phyloP scores from a whole-genome alignment of 1,140 invertebrate genomes.

The Calosoma granatense region DNA sequence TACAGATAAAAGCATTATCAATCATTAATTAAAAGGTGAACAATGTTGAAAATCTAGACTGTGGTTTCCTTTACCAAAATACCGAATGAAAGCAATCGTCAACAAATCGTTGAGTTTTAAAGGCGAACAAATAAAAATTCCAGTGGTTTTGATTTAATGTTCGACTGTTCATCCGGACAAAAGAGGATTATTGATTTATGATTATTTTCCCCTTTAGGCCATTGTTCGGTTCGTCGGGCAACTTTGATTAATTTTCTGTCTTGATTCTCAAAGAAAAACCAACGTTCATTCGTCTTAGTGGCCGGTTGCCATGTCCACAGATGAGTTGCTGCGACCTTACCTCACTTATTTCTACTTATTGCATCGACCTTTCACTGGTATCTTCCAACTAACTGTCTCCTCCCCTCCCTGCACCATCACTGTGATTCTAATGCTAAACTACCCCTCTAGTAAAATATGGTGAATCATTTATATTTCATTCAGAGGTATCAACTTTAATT shows the following conservation, averaged over 20 bases:
- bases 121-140: not conserved
- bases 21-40: too few species aligned
- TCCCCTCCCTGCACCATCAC: too few species aligned
- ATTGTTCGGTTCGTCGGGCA: constrained; percentile 17
- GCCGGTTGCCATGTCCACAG: not conserved
- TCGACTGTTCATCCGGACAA: constrained; percentile 1
- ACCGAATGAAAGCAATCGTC: not conserved
- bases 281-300: constrained; percentile 17
- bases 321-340: not conserved
- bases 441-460: too few species aligned
- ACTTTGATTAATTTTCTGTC: constrained; percentile 20
- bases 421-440: too few species aligned
- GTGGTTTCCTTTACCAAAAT: too few species aligned
- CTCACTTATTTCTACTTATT: not conserved
- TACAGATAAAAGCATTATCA: too few species aligned
- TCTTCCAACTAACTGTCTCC: too few species aligned
- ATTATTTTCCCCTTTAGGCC: constrained; percentile 20
- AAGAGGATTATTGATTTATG: constrained; percentile 19
- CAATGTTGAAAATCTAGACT: too few species aligned
- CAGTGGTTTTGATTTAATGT: not conserved
- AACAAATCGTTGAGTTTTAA: not conserved
- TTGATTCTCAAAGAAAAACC: constrained; percentile 18
- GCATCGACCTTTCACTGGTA: too few species aligned
- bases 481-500: too few species aligned
- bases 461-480: too few species aligned